Conservation (phyloP, 2,113 vertebrate species). For the Donacobius atricapilla region DNA sequence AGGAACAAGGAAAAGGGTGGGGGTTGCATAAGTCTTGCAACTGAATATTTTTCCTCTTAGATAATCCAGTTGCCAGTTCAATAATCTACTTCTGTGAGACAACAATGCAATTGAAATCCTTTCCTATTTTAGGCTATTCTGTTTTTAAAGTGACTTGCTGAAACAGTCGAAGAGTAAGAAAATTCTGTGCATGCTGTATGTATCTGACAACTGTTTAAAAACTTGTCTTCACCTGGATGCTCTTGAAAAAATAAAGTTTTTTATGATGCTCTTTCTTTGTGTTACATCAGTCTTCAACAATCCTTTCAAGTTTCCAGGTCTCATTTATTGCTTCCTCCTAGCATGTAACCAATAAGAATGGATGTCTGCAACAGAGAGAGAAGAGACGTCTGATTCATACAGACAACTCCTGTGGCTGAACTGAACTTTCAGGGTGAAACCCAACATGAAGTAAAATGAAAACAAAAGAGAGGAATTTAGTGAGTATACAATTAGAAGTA, state of each 20-base stretch:
- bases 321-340: background rate
- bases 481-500: background rate
- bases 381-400: background rate
- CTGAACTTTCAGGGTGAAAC: conserved; percentile 30
- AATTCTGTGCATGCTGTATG: background rate
- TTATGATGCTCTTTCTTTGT: background rate
- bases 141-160: background rate
- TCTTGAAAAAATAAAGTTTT: background rate
- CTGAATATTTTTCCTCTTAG: background rate
- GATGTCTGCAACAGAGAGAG: background rate
- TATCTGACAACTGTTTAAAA: background rate
- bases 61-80: background rate
- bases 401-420: conserved; percentile 1
- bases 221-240: background rate
- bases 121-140: background rate
- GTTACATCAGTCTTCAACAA: background rate
- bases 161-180: background rate
- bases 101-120: background rate
- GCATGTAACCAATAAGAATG: background rate
- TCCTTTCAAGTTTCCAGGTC: background rate
- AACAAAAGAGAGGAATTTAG: background rate
- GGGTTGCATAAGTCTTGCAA: background rate
- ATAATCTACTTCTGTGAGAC: background rate
- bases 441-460: background rate
- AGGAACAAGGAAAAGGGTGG: background rate